Conservation (phyloP, 2,113 vertebrate genomes). For the Camelus dromedarius region DNA sequence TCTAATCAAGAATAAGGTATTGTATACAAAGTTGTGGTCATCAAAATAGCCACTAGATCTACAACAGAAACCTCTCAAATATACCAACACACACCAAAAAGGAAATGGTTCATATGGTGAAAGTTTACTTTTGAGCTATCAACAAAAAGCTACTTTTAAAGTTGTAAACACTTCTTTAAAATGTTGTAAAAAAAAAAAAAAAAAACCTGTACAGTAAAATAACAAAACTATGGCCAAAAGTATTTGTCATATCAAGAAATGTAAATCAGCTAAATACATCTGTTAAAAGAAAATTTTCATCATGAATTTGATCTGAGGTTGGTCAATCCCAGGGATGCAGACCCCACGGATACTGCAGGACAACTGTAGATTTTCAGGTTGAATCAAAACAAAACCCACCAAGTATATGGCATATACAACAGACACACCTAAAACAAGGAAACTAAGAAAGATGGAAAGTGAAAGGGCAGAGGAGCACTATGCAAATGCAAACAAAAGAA, state of each 20-base stretch:
- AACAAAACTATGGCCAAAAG: not conserved
- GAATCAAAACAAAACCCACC: not conserved
- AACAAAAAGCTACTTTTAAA: conserved; percentile 14
- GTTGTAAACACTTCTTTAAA: not conserved
- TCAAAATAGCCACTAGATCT: not conserved
- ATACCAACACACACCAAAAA: not conserved
- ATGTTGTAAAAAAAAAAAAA: not conserved
- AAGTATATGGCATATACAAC: not conserved
- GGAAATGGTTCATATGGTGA: not conserved
- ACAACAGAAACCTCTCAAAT: not conserved
- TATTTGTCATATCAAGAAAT: not conserved
- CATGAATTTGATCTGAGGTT: not conserved
- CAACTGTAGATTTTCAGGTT: not conserved
- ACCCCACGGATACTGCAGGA: too few relatives aligned
- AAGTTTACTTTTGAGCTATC: not conserved
- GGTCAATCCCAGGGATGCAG: too few relatives aligned
- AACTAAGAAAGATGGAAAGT: not conserved
- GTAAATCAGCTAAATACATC: not conserved
- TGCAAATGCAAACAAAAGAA: not conserved
- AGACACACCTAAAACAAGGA: not conserved
- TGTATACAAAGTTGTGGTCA: not conserved
- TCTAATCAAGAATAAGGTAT: not conserved
- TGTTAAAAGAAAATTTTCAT: not conserved
- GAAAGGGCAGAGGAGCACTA: not conserved
- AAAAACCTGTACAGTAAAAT: not conserved